Conservation (phyloP, 2,113 vertebrate genomes). For the Crypturellus undulatus region DNA sequence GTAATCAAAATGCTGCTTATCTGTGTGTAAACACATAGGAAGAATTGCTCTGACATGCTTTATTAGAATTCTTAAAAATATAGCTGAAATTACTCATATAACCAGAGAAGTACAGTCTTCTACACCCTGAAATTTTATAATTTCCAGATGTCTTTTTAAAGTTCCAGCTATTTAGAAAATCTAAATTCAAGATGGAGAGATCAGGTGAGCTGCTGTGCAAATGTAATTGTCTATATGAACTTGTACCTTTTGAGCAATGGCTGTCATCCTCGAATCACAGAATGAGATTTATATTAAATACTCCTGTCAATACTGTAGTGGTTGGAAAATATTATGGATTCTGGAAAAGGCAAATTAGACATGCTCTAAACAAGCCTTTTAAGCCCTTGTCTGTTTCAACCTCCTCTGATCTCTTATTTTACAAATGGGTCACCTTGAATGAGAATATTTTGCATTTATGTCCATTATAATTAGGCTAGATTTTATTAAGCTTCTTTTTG, state of each 20-base stretch:
- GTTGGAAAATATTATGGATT: not conserved
- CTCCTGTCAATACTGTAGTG: not conserved
- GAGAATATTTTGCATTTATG: not conserved
- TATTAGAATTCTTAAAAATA: not conserved
- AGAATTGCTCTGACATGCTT: not conserved
- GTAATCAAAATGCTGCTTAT: not conserved
- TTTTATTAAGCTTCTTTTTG: not conserved
- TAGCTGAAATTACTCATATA: not conserved
- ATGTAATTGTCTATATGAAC: not conserved
- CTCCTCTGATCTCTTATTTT: accelerated
- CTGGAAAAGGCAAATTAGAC: not conserved
- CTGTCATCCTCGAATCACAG: not conserved
- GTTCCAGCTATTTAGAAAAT: not conserved
- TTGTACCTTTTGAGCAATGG: not conserved
- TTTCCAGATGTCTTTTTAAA: not conserved
- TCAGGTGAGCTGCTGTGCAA: not conserved
- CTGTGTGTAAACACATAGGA: not conserved
- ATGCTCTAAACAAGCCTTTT: accelerated
- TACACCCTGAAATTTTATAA: not conserved
- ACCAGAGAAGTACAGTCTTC: not conserved
- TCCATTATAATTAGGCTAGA: not conserved
- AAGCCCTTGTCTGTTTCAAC: not conserved
- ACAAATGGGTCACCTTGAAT: not conserved
- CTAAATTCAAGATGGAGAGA: not conserved
- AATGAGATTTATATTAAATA: not conserved